Conservation (phyloP, 2,888 invertebrate species). For the Caenorhabditis doughertyi region DNA sequence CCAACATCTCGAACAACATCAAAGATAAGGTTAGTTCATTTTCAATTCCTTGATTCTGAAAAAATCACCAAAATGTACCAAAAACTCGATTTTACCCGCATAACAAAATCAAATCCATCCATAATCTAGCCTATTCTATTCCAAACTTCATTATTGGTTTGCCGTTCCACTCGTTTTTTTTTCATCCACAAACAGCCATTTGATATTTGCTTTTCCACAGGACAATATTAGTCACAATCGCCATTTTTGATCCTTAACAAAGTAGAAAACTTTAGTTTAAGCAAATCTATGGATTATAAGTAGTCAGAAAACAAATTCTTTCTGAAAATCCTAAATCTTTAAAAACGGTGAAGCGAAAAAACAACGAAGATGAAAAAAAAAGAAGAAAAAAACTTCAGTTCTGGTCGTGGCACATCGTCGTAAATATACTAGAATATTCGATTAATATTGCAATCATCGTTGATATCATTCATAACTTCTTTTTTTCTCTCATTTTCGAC, state of each 20-base stretch:
- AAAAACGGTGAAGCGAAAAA: constrained; percentile 6
- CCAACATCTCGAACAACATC: constrained; percentile 5
- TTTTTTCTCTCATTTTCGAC: background rate
- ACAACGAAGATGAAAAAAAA: background rate
- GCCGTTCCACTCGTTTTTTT: no score
- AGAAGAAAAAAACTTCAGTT: constrained; percentile 9
- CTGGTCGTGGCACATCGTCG: constrained; percentile 12
- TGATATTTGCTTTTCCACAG: no score
- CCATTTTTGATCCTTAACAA: no score
- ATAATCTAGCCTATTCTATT: no score
- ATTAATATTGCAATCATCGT: constrained; percentile 62
- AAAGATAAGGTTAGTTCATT: constrained; percentile 5
- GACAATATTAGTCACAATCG: no score
- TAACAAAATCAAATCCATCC: no score
- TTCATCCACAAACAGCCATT: no score
- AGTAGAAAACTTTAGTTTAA: background rate
- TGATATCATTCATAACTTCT: constrained; percentile 49
- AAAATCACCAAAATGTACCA: no score
- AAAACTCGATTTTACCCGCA: background rate
- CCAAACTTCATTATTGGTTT: no score
- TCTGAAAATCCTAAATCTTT: constrained; percentile 12
- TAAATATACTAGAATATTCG: constrained; percentile 62
- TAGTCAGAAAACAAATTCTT: background rate
- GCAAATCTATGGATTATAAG: background rate
- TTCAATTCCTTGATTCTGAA: background rate